A percentile compares a stretch with the other conserved stretches of the same genome.
Conservation (phyloP, 2,113 vertebrate species). For the Xiphophorus hellerii region DNA sequence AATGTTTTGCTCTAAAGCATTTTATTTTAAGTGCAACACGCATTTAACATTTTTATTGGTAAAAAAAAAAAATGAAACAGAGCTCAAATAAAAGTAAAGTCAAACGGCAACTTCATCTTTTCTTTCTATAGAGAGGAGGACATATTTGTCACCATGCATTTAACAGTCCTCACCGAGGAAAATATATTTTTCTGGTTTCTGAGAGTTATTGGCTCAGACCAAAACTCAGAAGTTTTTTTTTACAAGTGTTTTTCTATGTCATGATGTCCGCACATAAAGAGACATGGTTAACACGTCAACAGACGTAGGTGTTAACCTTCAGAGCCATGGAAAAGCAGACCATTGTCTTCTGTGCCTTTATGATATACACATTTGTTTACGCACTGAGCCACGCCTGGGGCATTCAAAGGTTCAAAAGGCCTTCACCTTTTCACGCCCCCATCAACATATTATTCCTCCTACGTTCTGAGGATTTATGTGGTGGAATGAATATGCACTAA, state of each 20-base stretch:
- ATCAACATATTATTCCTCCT: background rate
- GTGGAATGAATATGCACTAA: background rate
- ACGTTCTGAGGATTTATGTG: background rate
- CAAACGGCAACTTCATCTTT: no score
- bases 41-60: no score
- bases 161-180: no score
- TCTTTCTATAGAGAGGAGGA: no score
- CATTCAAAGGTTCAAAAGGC: background rate
- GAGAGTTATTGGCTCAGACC: background rate
- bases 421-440: background rate
- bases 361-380: background rate
- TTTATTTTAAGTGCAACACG: no score
- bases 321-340: background rate
- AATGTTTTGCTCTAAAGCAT: no score
- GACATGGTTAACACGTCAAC: background rate
- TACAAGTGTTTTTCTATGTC: background rate
- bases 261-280: background rate
- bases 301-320: background rate
- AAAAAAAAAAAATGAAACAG: no score
- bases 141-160: no score
- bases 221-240: background rate
- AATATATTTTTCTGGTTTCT: no score
- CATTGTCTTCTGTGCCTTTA: background rate
- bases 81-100: no score
- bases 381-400: background rate